These are phyloP conservation scores for Cyclura pinguis DNA, from an alignment of 2,797 vertebrate species.

Conservation along the genomic window DNA sequence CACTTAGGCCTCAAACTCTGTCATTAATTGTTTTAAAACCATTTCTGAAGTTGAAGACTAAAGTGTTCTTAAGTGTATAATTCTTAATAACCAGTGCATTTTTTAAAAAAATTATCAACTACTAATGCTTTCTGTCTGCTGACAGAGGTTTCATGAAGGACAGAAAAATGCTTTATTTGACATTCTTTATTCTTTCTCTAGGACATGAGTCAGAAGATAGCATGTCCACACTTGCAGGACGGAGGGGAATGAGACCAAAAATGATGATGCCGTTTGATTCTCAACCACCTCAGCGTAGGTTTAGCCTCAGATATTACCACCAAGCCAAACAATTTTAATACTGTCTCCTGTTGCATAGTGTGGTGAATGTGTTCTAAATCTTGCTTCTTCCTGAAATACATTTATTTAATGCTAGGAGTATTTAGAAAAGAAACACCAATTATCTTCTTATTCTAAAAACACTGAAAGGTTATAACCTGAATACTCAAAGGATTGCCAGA, in stretches of 20 bases:
- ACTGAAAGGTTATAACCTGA: not conserved
- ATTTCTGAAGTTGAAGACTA: not conserved
- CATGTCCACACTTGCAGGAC: conserved; percentile 95
- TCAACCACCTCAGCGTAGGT: conserved; percentile 99
- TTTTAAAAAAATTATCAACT: not conserved
- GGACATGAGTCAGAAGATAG: conserved; percentile 98
- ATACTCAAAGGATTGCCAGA: not conserved
- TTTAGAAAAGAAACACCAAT: not conserved
- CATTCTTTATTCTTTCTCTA: conserved; percentile 74
- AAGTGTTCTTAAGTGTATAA: not conserved
- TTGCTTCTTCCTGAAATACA: rapidly evolving
- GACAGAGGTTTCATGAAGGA: not conserved
- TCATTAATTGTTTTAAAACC: not conserved
- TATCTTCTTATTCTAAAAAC: not conserved
- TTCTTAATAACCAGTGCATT: not conserved
- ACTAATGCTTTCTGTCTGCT: not conserved
- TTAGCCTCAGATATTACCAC: conserved; percentile 37
- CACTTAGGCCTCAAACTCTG: not conserved
- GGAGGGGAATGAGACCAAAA: conserved; percentile 98
- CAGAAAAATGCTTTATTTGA: conserved; percentile 37
- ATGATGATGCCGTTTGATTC: conserved; percentile 99
- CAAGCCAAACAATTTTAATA: not conserved
- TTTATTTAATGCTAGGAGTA: not conserved
- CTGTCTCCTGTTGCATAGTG: not conserved
- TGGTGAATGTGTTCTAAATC: not conserved